These are phyloP conservation scores for Amiota communis DNA, from an alignment of 2,888 invertebrate genomes.

Conservation along the genomic window DNA sequence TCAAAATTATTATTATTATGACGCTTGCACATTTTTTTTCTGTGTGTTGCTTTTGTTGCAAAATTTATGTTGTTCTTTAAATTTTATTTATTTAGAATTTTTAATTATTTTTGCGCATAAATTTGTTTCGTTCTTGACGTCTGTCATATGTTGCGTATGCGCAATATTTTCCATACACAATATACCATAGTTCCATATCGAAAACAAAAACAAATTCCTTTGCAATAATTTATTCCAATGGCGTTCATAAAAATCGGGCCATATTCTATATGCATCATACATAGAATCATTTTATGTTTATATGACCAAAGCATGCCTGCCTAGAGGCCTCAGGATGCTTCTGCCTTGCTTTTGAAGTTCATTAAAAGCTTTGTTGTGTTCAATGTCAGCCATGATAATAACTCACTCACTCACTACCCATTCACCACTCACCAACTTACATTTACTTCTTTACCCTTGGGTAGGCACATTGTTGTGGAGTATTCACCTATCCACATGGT, in stretches of 20 bases:
- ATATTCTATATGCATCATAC: neutral
- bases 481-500: too few relatives aligned
- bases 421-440: neutral
- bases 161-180: neutral
- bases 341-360: slow-evolving; percentile 6
- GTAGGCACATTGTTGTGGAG: too few relatives aligned
- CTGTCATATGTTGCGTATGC: neutral
- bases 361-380: slow-evolving; percentile 26
- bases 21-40: neutral
- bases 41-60: neutral
- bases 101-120: slow-evolving; percentile 31
- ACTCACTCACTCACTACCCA: neutral
- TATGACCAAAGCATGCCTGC: too few relatives aligned
- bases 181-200: too few relatives aligned
- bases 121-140: slow-evolving; percentile 6
- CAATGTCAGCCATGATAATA: slow-evolving; percentile 20
- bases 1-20: slow-evolving; percentile 11
- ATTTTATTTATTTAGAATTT: slow-evolving; percentile 31
- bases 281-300: slow-evolving; percentile 7
- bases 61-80: neutral
- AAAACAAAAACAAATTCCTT: too few relatives aligned
- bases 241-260: slow-evolving; percentile 12
- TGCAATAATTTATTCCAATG: slow-evolving; percentile 17
- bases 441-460: neutral
- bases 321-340: too few relatives aligned